phyloP scores from a whole-genome alignment of 2,113 vertebrate species.

The Pao palembangensis region DNA sequence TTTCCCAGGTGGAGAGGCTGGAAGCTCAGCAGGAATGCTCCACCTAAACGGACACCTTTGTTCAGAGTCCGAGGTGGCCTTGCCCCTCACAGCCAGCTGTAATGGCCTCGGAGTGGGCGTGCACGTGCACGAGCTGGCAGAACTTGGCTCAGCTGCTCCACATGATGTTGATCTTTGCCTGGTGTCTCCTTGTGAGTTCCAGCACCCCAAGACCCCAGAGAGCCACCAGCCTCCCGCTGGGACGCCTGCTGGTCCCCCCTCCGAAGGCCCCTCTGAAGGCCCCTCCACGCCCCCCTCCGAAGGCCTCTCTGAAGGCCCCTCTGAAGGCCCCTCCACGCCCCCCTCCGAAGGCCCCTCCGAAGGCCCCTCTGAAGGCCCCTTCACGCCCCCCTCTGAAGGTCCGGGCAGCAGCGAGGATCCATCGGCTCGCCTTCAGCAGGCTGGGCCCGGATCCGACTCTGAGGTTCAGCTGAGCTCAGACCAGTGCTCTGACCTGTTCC shows the following conservation, averaged over 20 bases:
- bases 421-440: conserved; percentile 31
- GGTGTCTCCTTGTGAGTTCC: conserved; percentile 92
- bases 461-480: conserved; percentile 73
- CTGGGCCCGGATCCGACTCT: conserved; percentile 76
- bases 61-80: conserved; percentile 52
- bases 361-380: conserved; percentile 33
- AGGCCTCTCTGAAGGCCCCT: no score
- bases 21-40: not conserved
- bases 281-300: no score
- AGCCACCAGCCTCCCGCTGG: conserved; percentile 50
- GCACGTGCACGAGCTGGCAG: conserved; percentile 34
- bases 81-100: conserved; percentile 67
- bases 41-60: conserved; percentile 45
- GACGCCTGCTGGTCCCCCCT: not conserved
- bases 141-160: conserved; percentile 56
- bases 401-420: conserved; percentile 28
- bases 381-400: conserved; percentile 44
- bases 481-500: conserved; percentile 80
- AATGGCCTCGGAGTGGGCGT: conserved; percentile 54
- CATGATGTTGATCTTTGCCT: conserved; percentile 92
- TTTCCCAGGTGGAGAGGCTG: no score
- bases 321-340: no score
- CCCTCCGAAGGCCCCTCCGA: no score
- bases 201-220: conserved; percentile 78
- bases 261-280: no score